Evolutionary conservation across 1,140 invertebrate genomes (phyloP), one percentile per base, ranked within the genome.

Genomic region (Philotrypesis tridentata): DNA sequence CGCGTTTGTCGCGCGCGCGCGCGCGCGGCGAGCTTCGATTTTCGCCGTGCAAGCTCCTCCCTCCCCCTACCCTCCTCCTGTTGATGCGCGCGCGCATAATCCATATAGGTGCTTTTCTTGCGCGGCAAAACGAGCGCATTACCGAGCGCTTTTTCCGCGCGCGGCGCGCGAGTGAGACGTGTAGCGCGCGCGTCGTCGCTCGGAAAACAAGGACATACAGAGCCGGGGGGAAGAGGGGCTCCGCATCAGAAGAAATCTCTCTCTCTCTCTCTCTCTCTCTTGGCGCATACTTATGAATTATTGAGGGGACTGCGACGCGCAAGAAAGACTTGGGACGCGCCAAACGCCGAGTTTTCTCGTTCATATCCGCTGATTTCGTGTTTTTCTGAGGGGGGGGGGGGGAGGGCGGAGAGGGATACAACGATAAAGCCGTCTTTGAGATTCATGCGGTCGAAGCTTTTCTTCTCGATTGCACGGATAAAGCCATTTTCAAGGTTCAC

Each of bases 221-320:
- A 37, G 31, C 33, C 33, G 31, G 27, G 23, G 43, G 14, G 11
- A 60, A 11, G 40, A 61, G 33, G 31, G n/a, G n/a, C n/a, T n/a
- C n/a, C n/a, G n/a, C n/a, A n/a, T n/a, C n/a, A 61, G n/a, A 71
- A 75, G 29, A 74, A 60, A 75, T n/a, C 60, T 8, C 31, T 40
- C 31, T 65, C n/a, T n/a, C n/a, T n/a, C n/a, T n/a, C n/a, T 37
- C 9, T 37, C 33, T 37, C 33, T n/a, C 33, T 37, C 33, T 37
- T 5, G 33, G 12, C 61, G 31, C 37, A 67, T 40, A 65, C 73
- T 76, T 76, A 76, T 76, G 74, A 76, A 76, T 76, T 76, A 76
- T 76, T 76, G 63, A 76, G 21, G 2, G 14, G 37, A 76, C 31
- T 65, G 9, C 37, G 21, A n/a, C n/a, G 25, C 14, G 21, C 27